phyloP scores from a whole-genome alignment of 2,113 vertebrate genomes.

The Hydropotes inermis region DNA sequence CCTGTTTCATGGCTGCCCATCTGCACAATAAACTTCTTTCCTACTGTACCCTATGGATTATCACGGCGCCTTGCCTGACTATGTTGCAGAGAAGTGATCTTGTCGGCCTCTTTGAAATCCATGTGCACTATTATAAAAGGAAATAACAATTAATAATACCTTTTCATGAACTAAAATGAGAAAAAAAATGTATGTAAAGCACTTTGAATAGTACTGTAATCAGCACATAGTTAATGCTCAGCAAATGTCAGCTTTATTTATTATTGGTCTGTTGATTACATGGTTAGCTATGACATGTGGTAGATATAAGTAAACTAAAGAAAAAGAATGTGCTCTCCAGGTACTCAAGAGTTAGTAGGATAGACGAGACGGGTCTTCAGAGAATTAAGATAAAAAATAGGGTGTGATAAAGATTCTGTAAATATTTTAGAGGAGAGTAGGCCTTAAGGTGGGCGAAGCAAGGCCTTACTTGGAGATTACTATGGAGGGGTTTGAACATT shows the following conservation, averaged over 20 bases:
- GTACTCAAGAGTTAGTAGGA: neutral
- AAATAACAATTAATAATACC: conserved; percentile 4
- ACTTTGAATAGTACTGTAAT: neutral
- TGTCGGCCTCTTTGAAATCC: conserved; percentile 8
- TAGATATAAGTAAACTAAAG: neutral
- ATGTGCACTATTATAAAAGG: neutral
- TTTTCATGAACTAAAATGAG: neutral
- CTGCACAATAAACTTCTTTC: neutral
- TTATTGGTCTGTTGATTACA: neutral
- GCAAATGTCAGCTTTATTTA: neutral
- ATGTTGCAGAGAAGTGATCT: neutral
- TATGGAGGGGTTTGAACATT: neutral
- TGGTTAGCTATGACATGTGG: neutral
- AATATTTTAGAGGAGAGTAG: neutral
- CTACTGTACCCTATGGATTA: neutral
- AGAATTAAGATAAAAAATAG: neutral
- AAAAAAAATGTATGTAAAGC: neutral
- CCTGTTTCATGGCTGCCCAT: neutral
- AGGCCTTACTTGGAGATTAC: neutral
- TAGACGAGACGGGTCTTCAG: neutral
- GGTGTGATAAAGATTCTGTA: neutral
- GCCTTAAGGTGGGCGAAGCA: neutral
- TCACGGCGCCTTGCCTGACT: neutral
- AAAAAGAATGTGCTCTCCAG: neutral
- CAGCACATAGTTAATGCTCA: neutral